Evolutionary conservation across 2,888 invertebrate species (phyloP).

Genomic region (Spilarctia lutea): DNA sequence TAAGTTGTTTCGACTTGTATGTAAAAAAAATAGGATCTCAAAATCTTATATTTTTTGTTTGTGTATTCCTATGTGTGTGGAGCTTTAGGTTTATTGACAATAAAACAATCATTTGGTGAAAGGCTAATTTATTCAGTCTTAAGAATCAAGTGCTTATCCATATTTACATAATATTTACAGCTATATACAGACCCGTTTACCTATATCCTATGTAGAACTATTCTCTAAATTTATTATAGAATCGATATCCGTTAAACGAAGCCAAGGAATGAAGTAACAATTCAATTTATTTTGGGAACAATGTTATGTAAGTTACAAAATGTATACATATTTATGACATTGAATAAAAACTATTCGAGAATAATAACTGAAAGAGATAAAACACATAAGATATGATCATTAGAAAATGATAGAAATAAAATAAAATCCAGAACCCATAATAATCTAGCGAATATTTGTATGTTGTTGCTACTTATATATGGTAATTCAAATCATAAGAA

Average conservation of each 20-base stretch:
- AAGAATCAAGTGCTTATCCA: constrained; percentile 63
- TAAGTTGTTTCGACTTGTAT: no score
- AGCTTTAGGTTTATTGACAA: not conserved
- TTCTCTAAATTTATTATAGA: not conserved
- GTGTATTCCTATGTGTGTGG: not conserved
- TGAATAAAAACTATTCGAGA: no score
- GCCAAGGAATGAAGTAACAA: constrained; percentile 8
- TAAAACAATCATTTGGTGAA: constrained; percentile 54
- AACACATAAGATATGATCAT: not conserved
- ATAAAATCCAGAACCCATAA: not conserved
- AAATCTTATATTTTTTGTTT: not conserved
- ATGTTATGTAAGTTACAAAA: not conserved
- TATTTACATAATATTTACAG: constrained; percentile 68
- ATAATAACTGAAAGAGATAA: not conserved
- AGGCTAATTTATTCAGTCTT: constrained; percentile 73
- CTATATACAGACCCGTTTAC: constrained; percentile 65
- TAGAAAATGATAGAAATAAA: not conserved
- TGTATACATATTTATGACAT: not conserved
- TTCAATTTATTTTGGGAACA: not conserved
- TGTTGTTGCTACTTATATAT: not conserved
- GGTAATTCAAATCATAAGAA: not conserved
- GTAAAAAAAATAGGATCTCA: no score
- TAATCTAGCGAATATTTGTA: not conserved
- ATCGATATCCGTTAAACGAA: constrained; percentile 17
- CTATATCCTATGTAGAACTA: constrained; percentile 31